Evolutionary conservation across 2,797 vertebrate species (phyloP).

Genomic region (Selene dorsalis): DNA sequence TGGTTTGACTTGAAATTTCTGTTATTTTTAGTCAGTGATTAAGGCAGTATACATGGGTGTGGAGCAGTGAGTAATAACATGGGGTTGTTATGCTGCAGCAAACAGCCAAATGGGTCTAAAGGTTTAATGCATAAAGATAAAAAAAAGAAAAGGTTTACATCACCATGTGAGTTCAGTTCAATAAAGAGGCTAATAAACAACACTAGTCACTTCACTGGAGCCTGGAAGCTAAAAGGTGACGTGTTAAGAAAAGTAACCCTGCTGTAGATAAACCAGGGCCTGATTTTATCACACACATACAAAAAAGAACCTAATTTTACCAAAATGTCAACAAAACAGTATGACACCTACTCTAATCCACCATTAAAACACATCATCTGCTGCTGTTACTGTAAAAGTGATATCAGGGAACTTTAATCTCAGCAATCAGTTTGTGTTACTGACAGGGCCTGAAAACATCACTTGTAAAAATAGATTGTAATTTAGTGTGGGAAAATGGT

Average conservation of each 20-base stretch:
- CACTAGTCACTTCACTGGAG: not conserved
- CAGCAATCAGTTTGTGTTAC: not conserved
- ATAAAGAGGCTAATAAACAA: not conserved
- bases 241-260: not conserved
- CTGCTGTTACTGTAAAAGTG: not conserved
- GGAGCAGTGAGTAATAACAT: constrained; percentile 36
- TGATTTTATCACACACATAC: too few species aligned
- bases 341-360: not conserved
- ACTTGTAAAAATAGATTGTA: too few species aligned
- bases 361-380: not conserved
- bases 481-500: too few species aligned
- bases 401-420: not conserved
- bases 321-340: too few species aligned
- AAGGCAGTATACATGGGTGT: constrained; percentile 39
- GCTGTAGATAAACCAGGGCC: too few species aligned
- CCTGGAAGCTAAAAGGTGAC: not conserved
- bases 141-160: constrained; percentile 1
- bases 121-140: constrained; percentile 51
- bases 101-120: constrained; percentile 61
- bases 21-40: constrained; percentile 4
- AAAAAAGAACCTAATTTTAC: too few species aligned
- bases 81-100: not conserved
- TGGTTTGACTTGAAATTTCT: constrained; percentile 40
- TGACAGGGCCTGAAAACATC: not conserved
- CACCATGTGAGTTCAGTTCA: not conserved